Evolutionary conservation across 2,888 invertebrate species (phyloP), one percentile per base, ranked within the genome.

Genomic region (Sabatieria punctata): DNA sequence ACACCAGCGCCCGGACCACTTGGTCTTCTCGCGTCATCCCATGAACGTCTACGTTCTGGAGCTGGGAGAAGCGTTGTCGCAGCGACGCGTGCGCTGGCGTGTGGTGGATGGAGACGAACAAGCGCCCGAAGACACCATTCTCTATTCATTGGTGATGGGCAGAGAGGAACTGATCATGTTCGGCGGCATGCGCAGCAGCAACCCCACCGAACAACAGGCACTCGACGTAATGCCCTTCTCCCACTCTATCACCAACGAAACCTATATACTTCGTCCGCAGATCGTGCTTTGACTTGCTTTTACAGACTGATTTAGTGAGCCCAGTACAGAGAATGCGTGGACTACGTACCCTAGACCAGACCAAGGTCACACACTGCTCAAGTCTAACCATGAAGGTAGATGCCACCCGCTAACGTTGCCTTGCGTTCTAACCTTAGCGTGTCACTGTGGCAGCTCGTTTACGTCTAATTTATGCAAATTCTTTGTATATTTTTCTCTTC

Each of bases 101-200:
- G 59, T 60, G 22, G 49, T 64, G 19, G 54, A 52, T 2, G 58
- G 58, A n/a, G 53, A 56, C 26, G 53, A 54, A n/a, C 47, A 52
- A 6, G 50, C 66, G 25, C 88, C 91, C 0, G 85, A 86, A 63
- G 85, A 89, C 63, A 77, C 85, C 42, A 82, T 89, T 54, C 75
- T 89, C 59, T 89, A 89, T 65, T 81, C 85, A 27, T 74, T 91
- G 57, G 80, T 86, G 4, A 77, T 80, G 53, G 91, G 88, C 15
- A 80, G 85, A 63, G 85, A 85, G 13, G 91, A 93, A 71, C 69
- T 93, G 25, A 79, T 93, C 45, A 80, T 93, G 75, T 91, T 93
- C 71, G 91, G 91, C n/a, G 93, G 91, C 48, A 84, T 91, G 54
- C 79, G 63, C 43, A 58, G 57, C 23, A 63, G 64, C 42, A 54